Evolutionary conservation across 2,888 invertebrate genomes (phyloP).

Genomic region (Tricholauxania praeusta): DNA sequence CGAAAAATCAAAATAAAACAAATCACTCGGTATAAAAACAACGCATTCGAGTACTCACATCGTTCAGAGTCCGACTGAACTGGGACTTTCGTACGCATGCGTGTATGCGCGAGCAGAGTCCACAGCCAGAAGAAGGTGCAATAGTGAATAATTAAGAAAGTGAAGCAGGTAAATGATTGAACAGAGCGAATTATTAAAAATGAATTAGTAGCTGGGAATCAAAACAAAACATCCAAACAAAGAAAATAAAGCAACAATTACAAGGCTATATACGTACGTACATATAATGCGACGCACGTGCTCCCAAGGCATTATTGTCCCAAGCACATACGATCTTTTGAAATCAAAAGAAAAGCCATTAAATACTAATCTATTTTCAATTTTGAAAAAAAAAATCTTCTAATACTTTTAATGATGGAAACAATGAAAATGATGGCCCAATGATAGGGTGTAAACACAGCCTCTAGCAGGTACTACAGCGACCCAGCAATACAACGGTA

Average conservation of each 20-base stretch:
- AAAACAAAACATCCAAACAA: slow-evolving; percentile 50
- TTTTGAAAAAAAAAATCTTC: slow-evolving; percentile 48
- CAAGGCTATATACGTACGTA: neutral
- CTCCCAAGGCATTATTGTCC: slow-evolving; percentile 48
- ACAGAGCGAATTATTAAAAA: slow-evolving; percentile 64
- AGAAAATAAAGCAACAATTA: slow-evolving; percentile 15
- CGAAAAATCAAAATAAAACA: neutral
- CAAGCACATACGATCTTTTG: neutral
- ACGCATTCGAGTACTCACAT: neutral
- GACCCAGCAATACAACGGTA: neutral
- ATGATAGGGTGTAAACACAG: slow-evolving; percentile 31
- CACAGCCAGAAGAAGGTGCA: slow-evolving; percentile 13
- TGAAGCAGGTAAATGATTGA: slow-evolving; percentile 40
- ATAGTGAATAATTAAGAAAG: slow-evolving; percentile 41
- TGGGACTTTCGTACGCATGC: neutral
- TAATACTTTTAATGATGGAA: slow-evolving; percentile 52
- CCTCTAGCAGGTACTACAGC: slow-evolving; percentile 18
- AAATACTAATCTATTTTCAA: slow-evolving; percentile 64
- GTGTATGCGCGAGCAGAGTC: slow-evolving; percentile 9
- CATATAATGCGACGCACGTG: slow-evolving; percentile 51
- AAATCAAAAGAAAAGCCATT: slow-evolving; percentile 56
- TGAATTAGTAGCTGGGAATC: slow-evolving; percentile 60
- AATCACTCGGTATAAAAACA: slow-evolving; percentile 2
- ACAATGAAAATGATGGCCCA: slow-evolving; percentile 35
- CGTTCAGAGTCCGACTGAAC: too few species aligned